Evolutionary conservation across 2,113 vertebrate species (phyloP).

Genomic region (Camelus bactrianus): DNA sequence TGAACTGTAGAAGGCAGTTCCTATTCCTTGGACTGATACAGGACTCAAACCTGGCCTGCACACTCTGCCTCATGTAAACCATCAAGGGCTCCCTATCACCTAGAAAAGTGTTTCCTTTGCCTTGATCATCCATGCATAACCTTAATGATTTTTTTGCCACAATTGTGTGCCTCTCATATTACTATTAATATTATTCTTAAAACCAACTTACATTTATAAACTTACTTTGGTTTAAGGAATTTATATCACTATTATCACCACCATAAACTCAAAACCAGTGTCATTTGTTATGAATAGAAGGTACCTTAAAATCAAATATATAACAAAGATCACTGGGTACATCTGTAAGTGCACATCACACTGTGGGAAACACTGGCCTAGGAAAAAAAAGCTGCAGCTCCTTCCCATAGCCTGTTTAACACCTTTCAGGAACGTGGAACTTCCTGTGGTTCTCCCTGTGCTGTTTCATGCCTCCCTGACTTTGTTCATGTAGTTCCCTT

Average conservation of each 20-base stretch:
- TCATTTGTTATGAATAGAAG: background rate
- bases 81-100: background rate
- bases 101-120: background rate
- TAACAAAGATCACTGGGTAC: background rate
- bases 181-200: slow-evolving; percentile 7
- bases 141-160: background rate
- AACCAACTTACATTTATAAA: slow-evolving; percentile 19
- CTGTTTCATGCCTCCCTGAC: background rate
- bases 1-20: background rate
- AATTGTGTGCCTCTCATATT: background rate
- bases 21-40: background rate
- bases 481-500: background rate
- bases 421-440: background rate
- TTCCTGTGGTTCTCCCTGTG: background rate
- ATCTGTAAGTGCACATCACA: background rate
- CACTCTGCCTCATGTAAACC: background rate
- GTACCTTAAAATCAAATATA: background rate
- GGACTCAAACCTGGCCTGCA: background rate
- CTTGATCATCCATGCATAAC: background rate
- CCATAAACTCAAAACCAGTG: background rate
- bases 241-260: background rate
- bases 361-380: background rate
- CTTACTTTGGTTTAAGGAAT: background rate
- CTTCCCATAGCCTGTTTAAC: background rate
- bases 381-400: background rate